These are phyloP conservation scores for Tetrax tetrax DNA, from an alignment of 2,113 vertebrate species.

Conservation along the genomic window DNA sequence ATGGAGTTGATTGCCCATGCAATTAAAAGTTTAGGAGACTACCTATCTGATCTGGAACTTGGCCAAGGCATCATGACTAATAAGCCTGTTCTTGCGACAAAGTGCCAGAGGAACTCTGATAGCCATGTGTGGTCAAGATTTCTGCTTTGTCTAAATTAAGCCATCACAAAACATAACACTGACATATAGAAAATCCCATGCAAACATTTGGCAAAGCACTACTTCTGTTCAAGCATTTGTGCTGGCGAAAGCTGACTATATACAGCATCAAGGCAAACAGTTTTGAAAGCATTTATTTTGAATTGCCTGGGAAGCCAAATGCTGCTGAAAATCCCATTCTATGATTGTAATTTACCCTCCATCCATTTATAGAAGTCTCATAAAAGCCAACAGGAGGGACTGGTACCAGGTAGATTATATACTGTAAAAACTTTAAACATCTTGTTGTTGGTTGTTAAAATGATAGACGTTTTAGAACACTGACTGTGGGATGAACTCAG, in stretches of 20 bases:
- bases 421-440: neutral
- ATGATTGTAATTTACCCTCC: neutral
- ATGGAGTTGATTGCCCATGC: neutral
- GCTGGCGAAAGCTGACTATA: constrained; percentile 13
- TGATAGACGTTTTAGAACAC: constrained; percentile 15
- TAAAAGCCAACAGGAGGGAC: neutral
- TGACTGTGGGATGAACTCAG: neutral
- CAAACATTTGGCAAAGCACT: constrained; percentile 34
- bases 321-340: neutral
- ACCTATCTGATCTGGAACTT: neutral
- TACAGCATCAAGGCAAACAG: constrained; percentile 27
- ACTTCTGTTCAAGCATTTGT: constrained; percentile 19
- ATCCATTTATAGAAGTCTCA: neutral
- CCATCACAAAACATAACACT: neutral
- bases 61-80: neutral
- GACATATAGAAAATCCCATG: constrained; percentile 20
- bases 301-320: constrained; percentile 9
- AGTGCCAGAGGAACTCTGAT: neutral
- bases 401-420: neutral
- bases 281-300: constrained; percentile 22
- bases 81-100: neutral
- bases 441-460: constrained; percentile 14
- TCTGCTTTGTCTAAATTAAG: constrained; percentile 34
- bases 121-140: constrained; percentile 26
- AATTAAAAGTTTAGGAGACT: constrained; percentile 21